Evolutionary conservation across 2,888 invertebrate genomes (phyloP).

Genomic region (Harpagoxenus sublaevis): DNA sequence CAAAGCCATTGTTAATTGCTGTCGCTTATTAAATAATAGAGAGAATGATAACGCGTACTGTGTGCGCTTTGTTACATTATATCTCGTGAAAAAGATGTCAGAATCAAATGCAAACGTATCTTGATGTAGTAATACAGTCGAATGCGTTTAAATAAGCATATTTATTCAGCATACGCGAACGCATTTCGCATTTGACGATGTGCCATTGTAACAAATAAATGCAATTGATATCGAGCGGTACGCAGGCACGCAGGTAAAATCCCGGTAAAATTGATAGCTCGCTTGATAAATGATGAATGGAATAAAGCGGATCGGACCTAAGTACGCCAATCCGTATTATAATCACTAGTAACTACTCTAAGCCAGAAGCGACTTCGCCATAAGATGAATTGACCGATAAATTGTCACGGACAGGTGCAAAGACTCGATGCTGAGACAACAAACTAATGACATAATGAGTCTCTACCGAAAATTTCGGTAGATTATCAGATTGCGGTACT

Average conservation of each 20-base stretch:
- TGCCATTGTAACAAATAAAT: conserved; percentile 26
- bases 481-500: not conserved
- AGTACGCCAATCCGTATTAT: not conserved
- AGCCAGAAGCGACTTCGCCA: not conserved
- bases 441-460: not conserved
- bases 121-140: not conserved
- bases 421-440: not conserved
- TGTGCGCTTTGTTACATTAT: not conserved
- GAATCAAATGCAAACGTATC: not conserved
- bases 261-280: conserved; percentile 8
- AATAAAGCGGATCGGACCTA: conserved; percentile 14
- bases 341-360: not conserved
- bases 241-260: not conserved
- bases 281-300: conserved; percentile 20
- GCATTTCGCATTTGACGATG: conserved; percentile 10
- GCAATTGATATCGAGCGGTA: not conserved
- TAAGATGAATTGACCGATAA: conserved; percentile 18
- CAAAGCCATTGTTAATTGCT: conserved; percentile 5
- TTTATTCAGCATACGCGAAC: not conserved
- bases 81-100: not conserved
- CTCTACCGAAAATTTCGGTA: not conserved
- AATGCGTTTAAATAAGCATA: conserved; percentile 16
- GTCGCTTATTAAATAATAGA: conserved; percentile 26
- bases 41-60: not conserved
- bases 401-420: not conserved